Base-by-base conservation (phyloP, 2,113 vertebrate genomes). In the Stegostoma tigrinum region DNA sequence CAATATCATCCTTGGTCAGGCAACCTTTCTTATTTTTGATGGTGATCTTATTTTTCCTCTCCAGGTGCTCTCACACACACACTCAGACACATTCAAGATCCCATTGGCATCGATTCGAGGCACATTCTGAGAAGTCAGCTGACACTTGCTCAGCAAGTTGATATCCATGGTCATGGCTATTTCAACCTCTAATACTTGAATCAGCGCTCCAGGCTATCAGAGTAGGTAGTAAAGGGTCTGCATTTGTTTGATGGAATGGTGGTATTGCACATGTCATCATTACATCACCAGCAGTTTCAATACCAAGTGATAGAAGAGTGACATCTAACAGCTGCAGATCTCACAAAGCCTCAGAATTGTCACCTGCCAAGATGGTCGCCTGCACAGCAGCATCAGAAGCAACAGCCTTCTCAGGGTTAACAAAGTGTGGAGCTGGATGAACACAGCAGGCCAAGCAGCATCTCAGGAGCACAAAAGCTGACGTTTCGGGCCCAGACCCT, bases 21-120 rank as follows among this genome's bases (percentile, higher is more conserved):
- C 98, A 98, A n/a, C 98, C 98, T 98, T 99, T 99, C 97, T 99
- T 98, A 34, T 99, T 99, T 86, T 98, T 99, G 96, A 99, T 99
- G 95, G 98, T 99, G 96, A 99, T 99, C 97, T 98, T 99, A 96
- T 98, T 99, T 96, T 98, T 1, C 98, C 87, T 99, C 98, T 87
- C 98, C 98, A 0, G 98, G 98, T 99, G 97, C 98, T 99, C 97
- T 98, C 99, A 97, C 99, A 98, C 21, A 96, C 98, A 61, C 10
- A 61, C 2, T 98, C 98, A 0, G 98, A 98, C 24, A 99, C 98
- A 38, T 98, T 98, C 34, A 99, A 98, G 96, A 99, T 99, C 17
- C 98, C 98, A 0, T 99, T 99, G 96, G 98, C 98, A 55, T 99
- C 98, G 0, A 99, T 98, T 97, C 99, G 98, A 17, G 98, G 98